Conservation (phyloP, 2,888 invertebrate genomes). For the Sarcophaga caerulescens region DNA sequence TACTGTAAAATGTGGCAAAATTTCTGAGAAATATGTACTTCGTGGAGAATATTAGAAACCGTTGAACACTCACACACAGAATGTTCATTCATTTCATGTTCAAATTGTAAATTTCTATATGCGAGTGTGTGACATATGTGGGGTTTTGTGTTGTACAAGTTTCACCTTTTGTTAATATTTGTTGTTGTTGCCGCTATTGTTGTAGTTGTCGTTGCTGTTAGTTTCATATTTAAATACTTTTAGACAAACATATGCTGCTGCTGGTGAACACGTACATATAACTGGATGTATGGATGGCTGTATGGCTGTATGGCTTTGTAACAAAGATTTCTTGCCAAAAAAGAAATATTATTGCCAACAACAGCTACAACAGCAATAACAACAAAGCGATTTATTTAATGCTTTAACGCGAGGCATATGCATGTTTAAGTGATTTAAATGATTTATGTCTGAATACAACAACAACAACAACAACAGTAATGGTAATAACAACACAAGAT, state of each 20-base stretch:
- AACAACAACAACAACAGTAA: not conserved
- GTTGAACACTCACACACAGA: not conserved
- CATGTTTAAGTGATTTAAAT: slow-evolving; percentile 81
- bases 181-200: not conserved
- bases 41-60: not conserved
- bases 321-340: slow-evolving; percentile 45
- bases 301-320: not conserved
- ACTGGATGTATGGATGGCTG: not conserved
- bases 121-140: slow-evolving; percentile 1
- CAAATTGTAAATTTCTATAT: slow-evolving; percentile 21
- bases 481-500: slow-evolving; percentile 66
- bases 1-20: slow-evolving; percentile 44
- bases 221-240: slow-evolving; percentile 42
- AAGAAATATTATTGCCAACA: slow-evolving; percentile 78
- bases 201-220: slow-evolving; percentile 29
- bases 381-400: slow-evolving; percentile 81
- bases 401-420: slow-evolving; percentile 75
- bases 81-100: not conserved
- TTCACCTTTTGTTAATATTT: not conserved
- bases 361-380: not conserved
- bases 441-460: slow-evolving; percentile 77
- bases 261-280: not conserved
- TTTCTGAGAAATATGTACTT: slow-evolving; percentile 35
- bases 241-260: slow-evolving; percentile 33
- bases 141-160: slow-evolving; percentile 31